Percentiles rank a stretch among this genome's conserved stretches.
Conservation (phyloP, 2,888 invertebrate species). For the Chirona hameri region DNA sequence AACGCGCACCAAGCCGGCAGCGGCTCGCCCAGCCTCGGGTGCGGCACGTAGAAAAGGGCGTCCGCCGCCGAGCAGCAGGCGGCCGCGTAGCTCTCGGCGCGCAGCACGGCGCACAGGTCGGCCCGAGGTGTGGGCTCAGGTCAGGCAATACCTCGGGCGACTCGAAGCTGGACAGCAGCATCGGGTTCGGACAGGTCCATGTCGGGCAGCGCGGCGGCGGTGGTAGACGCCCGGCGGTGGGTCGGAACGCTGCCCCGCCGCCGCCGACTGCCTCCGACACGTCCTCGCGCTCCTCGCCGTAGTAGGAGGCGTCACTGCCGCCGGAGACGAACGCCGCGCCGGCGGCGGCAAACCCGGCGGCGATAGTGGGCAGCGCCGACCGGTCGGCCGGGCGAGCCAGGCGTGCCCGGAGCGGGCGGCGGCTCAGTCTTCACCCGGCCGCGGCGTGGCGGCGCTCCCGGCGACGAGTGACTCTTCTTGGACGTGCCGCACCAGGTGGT, state of each 20-base stretch:
- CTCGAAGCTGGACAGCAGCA: background rate
- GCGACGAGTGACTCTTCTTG: constrained; percentile 63
- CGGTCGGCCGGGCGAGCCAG: background rate
- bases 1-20: background rate
- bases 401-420: background rate
- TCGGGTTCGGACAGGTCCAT: constrained; percentile 5
- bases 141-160: background rate
- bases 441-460: background rate
- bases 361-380: background rate
- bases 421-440: constrained; percentile 2
- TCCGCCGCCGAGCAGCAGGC: background rate
- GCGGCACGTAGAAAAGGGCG: background rate
- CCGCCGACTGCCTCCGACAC: background rate
- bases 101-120: background rate
- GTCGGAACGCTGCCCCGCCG: background rate
- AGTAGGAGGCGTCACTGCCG: background rate
- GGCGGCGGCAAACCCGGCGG: background rate
- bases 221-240: background rate
- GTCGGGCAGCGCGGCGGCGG: background rate
- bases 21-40: background rate
- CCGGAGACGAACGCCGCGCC: background rate
- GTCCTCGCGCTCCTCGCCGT: background rate
- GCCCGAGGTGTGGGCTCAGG: background rate
- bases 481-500: constrained; percentile 73
- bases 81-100: background rate